These are phyloP conservation scores for Oxycera nigricornis DNA, from an alignment of 2,888 invertebrate species.

Conservation along the genomic window DNA sequence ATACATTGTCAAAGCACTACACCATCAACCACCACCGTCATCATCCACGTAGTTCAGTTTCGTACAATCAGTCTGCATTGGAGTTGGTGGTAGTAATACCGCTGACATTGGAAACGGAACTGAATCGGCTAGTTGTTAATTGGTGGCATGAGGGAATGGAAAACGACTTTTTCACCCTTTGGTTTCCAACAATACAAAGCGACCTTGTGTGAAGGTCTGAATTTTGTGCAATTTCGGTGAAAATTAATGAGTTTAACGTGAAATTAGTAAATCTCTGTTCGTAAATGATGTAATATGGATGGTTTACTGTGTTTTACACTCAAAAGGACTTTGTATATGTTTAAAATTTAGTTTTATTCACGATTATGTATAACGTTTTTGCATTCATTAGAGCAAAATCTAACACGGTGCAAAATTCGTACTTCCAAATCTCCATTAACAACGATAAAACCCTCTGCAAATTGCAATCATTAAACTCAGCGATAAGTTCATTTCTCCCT, in stretches of 20 bases:
- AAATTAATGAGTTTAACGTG: neutral
- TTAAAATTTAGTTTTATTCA: too few species aligned
- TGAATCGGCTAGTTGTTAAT: neutral
- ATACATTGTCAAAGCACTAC: slow-evolving; percentile 17
- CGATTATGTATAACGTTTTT: too few species aligned
- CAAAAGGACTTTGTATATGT: too few species aligned
- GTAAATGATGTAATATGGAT: neutral
- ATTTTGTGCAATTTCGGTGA: neutral
- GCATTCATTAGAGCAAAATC: too few species aligned
- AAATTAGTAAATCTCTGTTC: neutral
- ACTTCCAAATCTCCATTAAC: too few species aligned
- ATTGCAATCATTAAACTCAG: too few species aligned
- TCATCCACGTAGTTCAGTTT: neutral
- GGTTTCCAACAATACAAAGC: neutral
- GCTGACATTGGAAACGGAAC: slow-evolving; percentile 9
- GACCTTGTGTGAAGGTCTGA: neutral
- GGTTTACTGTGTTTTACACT: too few species aligned
- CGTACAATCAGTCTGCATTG: neutral
- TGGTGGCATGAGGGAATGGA: neutral
- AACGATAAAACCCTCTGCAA: too few species aligned
- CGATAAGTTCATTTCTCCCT: too few species aligned
- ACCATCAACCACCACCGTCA: neutral
- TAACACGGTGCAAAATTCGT: too few species aligned
- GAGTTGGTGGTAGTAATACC: neutral
- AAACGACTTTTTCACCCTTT: too few species aligned